Base-by-base conservation (phyloP, 2,113 vertebrate genomes). In the Saguinus imperator region DNA sequence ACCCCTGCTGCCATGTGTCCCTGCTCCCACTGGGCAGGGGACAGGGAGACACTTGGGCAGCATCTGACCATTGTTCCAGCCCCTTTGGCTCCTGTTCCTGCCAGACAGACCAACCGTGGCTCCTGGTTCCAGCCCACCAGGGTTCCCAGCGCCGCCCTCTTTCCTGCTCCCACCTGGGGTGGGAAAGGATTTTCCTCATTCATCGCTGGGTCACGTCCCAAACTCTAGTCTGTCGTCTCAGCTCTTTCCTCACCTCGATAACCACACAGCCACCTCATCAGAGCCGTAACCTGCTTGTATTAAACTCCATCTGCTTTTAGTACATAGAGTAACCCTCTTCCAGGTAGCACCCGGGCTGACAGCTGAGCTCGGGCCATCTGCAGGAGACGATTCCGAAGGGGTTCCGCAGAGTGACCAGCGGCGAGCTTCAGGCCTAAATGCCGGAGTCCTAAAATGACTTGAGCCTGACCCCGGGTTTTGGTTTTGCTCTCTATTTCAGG, bases 61-160 rank as follows among this genome's bases (percentile, higher is more conserved):
- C 25, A 13, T 7, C 35, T n/a, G 35, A 52, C 88, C 20, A 4
- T 57, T 48, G 57, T 45, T 17, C 0, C 17, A 37, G n/a, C 37
- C 91, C 70, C 16, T 9, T 7, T 3, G 27, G 32, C 66, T 70
- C 85, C 64, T 1, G 2, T 4, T 52, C 20, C 32, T 23, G 16
- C 81, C 16, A 45, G 45, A 20, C 14, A n/a, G 35, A 35, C 48
- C 73, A 4, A 29, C 17, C 1, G 1, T 5, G 48, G 45, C 52
- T 45, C 37, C 13, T 7, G 1, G 75, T 5, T 11, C 32, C 58
- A 45, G 29, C 45, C 89, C 32, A 6, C 14, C 37, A 45, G 43
- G 8, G 5, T 11, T 29, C 6, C 7, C 11, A 8, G 48, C 0
- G 0, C 4, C 1, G 23, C 14, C 37, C 17, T 14, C 14, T 3